Evolutionary conservation across 2,888 invertebrate genomes (phyloP).

Genomic region (Eupithecia exiguata): DNA sequence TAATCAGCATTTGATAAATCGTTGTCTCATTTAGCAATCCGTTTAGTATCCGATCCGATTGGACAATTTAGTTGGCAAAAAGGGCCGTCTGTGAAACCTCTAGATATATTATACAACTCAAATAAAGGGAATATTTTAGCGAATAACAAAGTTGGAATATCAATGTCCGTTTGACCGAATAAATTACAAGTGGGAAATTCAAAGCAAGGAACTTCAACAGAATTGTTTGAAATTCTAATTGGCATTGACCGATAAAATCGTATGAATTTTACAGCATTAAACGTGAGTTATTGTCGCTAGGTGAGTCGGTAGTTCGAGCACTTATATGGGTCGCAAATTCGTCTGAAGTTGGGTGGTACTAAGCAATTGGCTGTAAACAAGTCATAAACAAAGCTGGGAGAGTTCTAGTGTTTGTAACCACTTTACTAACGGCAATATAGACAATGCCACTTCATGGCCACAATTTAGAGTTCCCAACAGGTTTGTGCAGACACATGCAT

Average conservation of each 20-base stretch:
- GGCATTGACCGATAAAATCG: conserved; percentile 27
- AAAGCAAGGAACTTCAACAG: conserved; percentile 38
- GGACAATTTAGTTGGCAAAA: conserved; percentile 8
- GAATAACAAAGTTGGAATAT: conserved; percentile 42
- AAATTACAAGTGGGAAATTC: conserved; percentile 40
- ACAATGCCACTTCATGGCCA: neutral
- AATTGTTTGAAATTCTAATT: conserved; percentile 27
- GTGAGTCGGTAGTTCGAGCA: conserved; percentile 5
- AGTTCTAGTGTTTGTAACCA: neutral
- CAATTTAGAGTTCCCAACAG: neutral
- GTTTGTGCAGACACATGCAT: neutral
- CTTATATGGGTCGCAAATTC: neutral
- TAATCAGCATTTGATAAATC: conserved; percentile 14
- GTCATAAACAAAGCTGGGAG: conserved; percentile 2
- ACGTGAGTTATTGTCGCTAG: conserved; percentile 23
- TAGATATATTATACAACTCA: conserved; percentile 11
- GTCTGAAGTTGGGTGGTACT: neutral
- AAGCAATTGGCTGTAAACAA: conserved; percentile 10
- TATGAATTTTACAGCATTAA: conserved; percentile 29
- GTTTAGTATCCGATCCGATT: neutral
- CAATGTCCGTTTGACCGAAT: conserved; percentile 33
- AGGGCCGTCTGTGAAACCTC: conserved; percentile 16
- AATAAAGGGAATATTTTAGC: conserved; percentile 36
- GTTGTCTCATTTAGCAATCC: neutral
- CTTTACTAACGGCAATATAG: neutral